Conservation (phyloP, 2,113 vertebrate genomes). For the Sylvia atricapilla region DNA sequence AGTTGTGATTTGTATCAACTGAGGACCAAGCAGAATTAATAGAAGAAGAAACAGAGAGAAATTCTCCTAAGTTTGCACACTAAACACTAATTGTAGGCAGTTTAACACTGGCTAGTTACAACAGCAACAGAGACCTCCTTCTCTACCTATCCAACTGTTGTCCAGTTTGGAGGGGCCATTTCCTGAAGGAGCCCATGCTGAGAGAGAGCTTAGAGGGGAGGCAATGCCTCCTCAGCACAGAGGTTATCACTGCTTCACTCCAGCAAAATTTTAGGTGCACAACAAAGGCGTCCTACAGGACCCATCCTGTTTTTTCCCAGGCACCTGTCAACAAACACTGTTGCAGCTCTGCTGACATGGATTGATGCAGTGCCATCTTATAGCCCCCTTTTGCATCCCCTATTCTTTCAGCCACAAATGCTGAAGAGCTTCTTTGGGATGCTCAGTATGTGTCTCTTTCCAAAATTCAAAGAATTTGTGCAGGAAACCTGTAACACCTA, state of each 20-base stretch:
- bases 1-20: background rate
- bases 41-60: background rate
- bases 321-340: background rate
- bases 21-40: background rate
- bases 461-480: background rate
- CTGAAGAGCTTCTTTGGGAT: background rate
- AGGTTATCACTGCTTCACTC: background rate
- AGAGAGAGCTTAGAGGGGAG: background rate
- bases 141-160: background rate
- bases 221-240: background rate
- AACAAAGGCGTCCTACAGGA: background rate
- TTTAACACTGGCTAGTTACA: background rate
- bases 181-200: background rate
- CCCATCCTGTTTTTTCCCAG: background rate
- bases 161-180: background rate
- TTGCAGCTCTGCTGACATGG: background rate
- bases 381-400: background rate
- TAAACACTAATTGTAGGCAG: background rate
- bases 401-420: background rate
- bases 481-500: background rate
- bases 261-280: background rate
- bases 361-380: background rate
- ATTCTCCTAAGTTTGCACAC: background rate
- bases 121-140: background rate
- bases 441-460: background rate